A percentile compares a stretch with the other conserved stretches of the same genome.
These are phyloP conservation scores for Ceyx melanurus DNA, from an alignment of 2,113 vertebrate species.

Conservation along the genomic window DNA sequence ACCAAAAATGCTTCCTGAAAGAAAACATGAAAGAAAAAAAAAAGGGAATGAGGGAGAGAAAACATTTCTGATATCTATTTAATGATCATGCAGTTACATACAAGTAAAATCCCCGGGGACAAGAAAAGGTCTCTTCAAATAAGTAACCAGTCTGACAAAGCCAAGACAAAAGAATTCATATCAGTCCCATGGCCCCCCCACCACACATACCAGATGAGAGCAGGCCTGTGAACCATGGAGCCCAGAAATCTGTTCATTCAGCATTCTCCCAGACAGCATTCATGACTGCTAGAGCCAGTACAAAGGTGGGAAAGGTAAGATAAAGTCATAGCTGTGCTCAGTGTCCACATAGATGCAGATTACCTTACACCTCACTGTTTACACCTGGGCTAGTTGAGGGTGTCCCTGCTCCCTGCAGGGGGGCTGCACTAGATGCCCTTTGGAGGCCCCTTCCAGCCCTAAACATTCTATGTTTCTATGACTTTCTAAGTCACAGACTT, in stretches of 20 bases:
- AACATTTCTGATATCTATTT: conserved; percentile 44
- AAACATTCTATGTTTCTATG: background rate
- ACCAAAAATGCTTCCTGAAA: conserved; percentile 63
- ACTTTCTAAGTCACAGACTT: background rate
- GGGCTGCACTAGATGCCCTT: too few species aligned
- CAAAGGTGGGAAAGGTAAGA: background rate
- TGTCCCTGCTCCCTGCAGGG: too few species aligned
- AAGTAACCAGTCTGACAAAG: background rate
- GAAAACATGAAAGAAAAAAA: conserved; percentile 10
- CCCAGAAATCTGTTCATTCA: background rate
- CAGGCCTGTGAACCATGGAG: background rate
- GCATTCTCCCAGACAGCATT: background rate
- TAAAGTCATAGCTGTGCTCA: background rate
- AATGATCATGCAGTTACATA: background rate
- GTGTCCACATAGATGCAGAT: background rate
- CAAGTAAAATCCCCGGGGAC: background rate
- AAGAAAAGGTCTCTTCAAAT: background rate
- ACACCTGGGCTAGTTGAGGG: too few species aligned
- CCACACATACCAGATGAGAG: background rate
- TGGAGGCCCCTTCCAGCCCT: too few species aligned
- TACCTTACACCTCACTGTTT: background rate
- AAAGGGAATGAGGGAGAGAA: conserved; percentile 1
- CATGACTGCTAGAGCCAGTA: background rate
- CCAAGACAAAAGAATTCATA: background rate
- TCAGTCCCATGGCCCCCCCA: too few species aligned